phyloP scores from a whole-genome alignment of 2,888 invertebrate species.

The Sisyra terminalis region DNA sequence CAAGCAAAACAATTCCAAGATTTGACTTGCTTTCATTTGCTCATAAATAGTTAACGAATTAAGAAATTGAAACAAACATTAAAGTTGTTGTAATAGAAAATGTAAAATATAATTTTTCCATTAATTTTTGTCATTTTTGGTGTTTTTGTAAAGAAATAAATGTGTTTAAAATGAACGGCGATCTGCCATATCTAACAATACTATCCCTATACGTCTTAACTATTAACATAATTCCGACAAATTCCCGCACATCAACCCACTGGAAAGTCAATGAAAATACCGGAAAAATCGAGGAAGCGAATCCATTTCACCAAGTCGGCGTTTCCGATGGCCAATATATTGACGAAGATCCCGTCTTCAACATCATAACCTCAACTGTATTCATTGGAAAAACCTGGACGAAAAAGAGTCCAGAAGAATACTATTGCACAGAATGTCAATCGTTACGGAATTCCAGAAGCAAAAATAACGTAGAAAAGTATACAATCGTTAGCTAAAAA shows the following conservation, averaged over 20 bases:
- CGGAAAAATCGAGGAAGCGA: slow-evolving; percentile 55
- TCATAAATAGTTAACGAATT: too few species aligned
- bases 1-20: too few species aligned
- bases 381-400: slow-evolving; percentile 49
- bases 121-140: too few species aligned
- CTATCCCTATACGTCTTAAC: slow-evolving; percentile 53
- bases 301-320: slow-evolving; percentile 34
- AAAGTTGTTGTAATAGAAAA: too few species aligned
- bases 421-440: slow-evolving; percentile 45
- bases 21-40: too few species aligned
- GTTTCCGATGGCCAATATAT: slow-evolving; percentile 18
- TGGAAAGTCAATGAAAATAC: slow-evolving; percentile 69
- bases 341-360: slow-evolving; percentile 47
- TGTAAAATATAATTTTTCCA: too few species aligned
- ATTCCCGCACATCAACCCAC: slow-evolving; percentile 66
- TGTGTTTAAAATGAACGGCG: slow-evolving; percentile 29
- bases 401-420: slow-evolving; percentile 40
- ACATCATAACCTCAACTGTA: slow-evolving; percentile 57
- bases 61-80: too few species aligned
- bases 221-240: slow-evolving; percentile 52
- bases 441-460: slow-evolving; percentile 33
- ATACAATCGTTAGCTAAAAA: slow-evolving; percentile 3
- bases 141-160: too few species aligned
- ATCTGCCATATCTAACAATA: slow-evolving; percentile 39
- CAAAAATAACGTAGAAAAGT: slow-evolving; percentile 17